Evolutionary conservation across 1,140 invertebrate species (phyloP), one percentile per base, ranked within the genome.

Genomic region (Brachystomella parvula): DNA sequence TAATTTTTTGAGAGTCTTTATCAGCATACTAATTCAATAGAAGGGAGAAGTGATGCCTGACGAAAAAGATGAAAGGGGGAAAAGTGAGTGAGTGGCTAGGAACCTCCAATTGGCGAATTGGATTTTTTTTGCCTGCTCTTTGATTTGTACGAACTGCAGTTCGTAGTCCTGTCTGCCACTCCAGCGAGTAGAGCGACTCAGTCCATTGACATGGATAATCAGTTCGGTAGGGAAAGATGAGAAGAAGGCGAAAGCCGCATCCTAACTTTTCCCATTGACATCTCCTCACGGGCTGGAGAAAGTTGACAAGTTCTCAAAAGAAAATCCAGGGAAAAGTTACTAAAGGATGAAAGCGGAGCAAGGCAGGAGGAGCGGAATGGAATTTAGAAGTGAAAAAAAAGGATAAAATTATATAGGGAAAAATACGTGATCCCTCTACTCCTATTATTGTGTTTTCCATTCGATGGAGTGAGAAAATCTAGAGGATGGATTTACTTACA

Each of bases 401-500:
- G 49, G 49, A 53, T n/a, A n/a, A n/a, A n/a, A n/a, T n/a, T n/a
- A n/a, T n/a, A n/a, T n/a, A 26, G 49, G 6, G 24, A 24, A 12
- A 44, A 44, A n/a, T 44, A 44, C 12, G 49, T 53, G 49, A 53
- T 53, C 24, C 24, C 49, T 53, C 49, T 24, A 53, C 24, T 53
- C 19, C 35, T 19, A 6, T 39, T 19, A 39, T 39, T 19, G 6
- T 39, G 6, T 19, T 19, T 39, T 19, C 6, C 6, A 39, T 39
- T 39, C 35, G 19, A 39, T 9, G 6, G 35, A 39, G 19, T 39
- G 35, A 39, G 35, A 39, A 39, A 39, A 39, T 39, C n/a, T n/a
- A n/a, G 35, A 39, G 21, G 49, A 24, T 6, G 49, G 21, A 58
- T 30, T 70, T 39, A 69, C 64, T 66, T 32, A 77, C 70, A 68